A percentile compares a stretch with the other conserved stretches of the same genome.
These are phyloP conservation scores for Hippolais icterina DNA, from an alignment of 2,113 vertebrate species.

Conservation along the genomic window DNA sequence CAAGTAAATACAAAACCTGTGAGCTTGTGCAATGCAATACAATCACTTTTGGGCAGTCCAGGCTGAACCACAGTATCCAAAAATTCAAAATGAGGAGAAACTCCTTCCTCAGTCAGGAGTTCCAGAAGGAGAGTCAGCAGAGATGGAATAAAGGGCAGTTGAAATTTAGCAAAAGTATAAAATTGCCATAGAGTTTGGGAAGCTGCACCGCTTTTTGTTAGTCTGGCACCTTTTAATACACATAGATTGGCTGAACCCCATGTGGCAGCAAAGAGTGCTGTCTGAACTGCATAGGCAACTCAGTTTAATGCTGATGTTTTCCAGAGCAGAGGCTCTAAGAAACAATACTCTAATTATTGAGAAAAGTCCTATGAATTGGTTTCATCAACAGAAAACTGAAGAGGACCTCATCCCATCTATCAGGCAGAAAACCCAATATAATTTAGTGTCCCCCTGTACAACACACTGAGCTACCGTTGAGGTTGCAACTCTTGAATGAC, in stretches of 20 bases:
- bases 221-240: neutral
- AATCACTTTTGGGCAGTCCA: neutral
- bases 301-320: neutral
- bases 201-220: neutral
- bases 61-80: neutral
- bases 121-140: fast-evolving
- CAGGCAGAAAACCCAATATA: neutral
- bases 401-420: neutral
- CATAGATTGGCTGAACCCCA: neutral
- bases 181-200: neutral
- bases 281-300: neutral
- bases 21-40: neutral
- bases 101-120: neutral
- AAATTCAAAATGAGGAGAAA: neutral
- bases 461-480: neutral
- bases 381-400: neutral
- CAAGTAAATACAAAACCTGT: neutral
- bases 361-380: neutral
- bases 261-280: neutral
- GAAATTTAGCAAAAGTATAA: neutral
- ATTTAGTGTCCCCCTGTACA: neutral
- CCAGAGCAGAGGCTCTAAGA: neutral
- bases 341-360: neutral
- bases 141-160: neutral
- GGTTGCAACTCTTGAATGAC: neutral